Evolutionary conservation across 2,113 vertebrate species (phyloP), one percentile per base, ranked within the genome.

Genomic region (Neotoma lepida): DNA sequence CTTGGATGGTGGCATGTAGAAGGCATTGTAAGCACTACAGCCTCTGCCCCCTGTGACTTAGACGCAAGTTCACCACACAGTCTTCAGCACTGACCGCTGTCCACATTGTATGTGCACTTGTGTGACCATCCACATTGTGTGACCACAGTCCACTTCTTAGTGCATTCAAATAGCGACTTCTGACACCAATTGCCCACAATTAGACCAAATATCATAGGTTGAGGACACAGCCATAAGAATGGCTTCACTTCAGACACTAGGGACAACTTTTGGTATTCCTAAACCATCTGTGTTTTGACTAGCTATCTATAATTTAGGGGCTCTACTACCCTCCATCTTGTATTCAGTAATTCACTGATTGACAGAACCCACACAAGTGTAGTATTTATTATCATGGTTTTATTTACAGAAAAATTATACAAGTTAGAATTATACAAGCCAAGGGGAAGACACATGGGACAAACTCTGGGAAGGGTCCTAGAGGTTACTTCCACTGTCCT

Each of bases 361-460:
- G 39, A 35, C 5, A 91, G 20, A 91, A 89, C 14, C 76, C 46
- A 61, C 3, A 39, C 49, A 94, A 68, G 78, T 56, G 28, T 6
- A 74, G 1, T 61, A 49, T 33, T 74, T 84, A 70, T 5, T 2
- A 85, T 63, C 82, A 41, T 0, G 76, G 15, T 58, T 91, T 85
- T 78, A 56, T 44, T 85, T 58, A n/a, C 39, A 90, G 44, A 58
- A 92, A 91, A 74, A 49, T 33, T 6, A 73, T 84, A 71, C 35
- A 92, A 56, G 84, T 88, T 66, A 92, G 70, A 93, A 28, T 14
- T 28, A 78, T 26, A 1, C 46, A 61, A 96, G 74, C n/a, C n/a
- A n/a, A n/a, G 15, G 24, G 30, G 49, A n/a, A 93, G 22, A 82
- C 2, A 77, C 12, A 64, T 1, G 61, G 18, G 4, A 1, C 2